Evolutionary conservation across 2,797 vertebrate genomes (phyloP).

Genomic region (Miopithecus talapoin): DNA sequence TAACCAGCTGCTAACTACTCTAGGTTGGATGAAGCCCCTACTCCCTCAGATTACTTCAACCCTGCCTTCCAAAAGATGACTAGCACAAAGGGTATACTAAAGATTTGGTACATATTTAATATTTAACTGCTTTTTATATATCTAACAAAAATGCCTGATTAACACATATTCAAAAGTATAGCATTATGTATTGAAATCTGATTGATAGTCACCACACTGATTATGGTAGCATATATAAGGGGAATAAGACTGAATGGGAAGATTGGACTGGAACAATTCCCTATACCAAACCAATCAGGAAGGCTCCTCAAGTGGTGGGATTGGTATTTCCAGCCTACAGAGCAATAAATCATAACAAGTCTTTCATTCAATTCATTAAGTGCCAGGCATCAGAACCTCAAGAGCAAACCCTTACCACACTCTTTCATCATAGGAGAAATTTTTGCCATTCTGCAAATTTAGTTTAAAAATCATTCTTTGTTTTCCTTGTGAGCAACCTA

Average conservation of each 20-base stretch:
- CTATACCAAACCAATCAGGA: background rate
- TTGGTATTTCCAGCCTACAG: background rate
- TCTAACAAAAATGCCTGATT: background rate
- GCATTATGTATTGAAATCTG: background rate
- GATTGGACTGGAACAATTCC: background rate
- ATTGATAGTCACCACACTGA: background rate
- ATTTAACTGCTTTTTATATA: background rate
- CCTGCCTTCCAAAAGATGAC: background rate
- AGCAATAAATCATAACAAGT: constrained; percentile 11
- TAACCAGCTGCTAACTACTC: background rate
- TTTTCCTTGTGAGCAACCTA: background rate
- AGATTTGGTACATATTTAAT: background rate
- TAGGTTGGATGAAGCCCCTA: background rate
- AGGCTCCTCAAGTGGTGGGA: background rate
- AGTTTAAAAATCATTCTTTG: background rate
- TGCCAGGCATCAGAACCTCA: background rate
- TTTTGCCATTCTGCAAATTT: background rate
- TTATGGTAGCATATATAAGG: background rate
- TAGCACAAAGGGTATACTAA: background rate
- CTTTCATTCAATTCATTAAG: background rate
- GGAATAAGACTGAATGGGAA: background rate
- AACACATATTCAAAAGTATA: background rate
- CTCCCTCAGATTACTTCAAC: background rate
- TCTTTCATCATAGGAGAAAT: background rate
- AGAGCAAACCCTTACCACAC: background rate